Evolutionary conservation across 2,888 invertebrate genomes (phyloP).

Genomic region (Lymantria dispar): DNA sequence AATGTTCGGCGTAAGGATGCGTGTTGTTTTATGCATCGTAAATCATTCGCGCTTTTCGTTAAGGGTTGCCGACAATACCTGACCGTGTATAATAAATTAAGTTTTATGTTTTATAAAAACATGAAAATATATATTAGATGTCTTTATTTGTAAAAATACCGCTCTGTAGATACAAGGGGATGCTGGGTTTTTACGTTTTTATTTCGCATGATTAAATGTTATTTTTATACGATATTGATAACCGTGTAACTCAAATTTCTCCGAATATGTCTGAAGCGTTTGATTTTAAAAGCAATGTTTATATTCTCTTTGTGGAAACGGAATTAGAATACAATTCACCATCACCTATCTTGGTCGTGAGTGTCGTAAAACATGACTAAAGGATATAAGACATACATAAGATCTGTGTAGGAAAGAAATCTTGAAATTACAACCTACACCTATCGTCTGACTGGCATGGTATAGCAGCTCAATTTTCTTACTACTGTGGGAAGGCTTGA

Average conservation of each 20-base stretch:
- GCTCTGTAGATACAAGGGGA: conserved; percentile 24
- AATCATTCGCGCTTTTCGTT: conserved; percentile 46
- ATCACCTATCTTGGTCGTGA: no score
- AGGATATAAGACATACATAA: no score
- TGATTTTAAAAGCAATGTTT: no score
- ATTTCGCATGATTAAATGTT: conserved; percentile 23
- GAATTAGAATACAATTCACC: no score
- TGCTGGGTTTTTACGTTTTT: conserved; percentile 21
- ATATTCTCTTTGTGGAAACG: no score
- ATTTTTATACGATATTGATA: conserved; percentile 15
- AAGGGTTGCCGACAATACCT: conserved; percentile 44
- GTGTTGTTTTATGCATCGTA: conserved; percentile 23
- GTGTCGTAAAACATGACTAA: no score
- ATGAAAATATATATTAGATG: conserved; percentile 36
- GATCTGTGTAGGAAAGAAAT: no score
- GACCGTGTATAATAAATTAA: conserved; percentile 38
- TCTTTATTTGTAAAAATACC: conserved; percentile 37
- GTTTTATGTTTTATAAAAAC: conserved; percentile 40
- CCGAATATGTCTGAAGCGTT: no score
- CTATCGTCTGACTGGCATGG: no score
- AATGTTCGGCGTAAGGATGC: background rate
- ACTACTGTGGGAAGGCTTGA: no score
- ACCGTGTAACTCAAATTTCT: background rate
- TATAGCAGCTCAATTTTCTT: no score
- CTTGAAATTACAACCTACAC: no score